Base-by-base conservation (phyloP, 2,888 invertebrate genomes). In the Eutolmus rufibarbis region DNA sequence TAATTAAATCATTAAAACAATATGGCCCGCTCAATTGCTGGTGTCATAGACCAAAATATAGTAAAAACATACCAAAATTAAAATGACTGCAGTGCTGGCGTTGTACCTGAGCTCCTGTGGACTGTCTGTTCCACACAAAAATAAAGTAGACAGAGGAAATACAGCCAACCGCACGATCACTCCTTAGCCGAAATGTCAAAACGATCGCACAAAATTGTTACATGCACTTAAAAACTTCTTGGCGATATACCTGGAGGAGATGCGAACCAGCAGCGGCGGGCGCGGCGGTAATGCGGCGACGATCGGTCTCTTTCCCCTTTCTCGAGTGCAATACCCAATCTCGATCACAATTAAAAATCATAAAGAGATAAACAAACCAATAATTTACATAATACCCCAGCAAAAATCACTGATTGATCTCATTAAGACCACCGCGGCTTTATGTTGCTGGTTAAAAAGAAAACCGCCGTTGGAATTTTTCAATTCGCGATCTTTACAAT, bases 181-280 rank as follows among this genome's bases (percentile, higher is more conserved):
- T 57, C 37, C 82, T 82, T 82, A 57, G 82, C 66, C 66, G 66
- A 82, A 82, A 82, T 82, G 82, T 82, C 82, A 82, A 82, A 82
- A 82, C 82, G 82, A 82, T 82, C 82, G 82, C 82, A 82, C 82
- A 82, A 82, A 82, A 82, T 82, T 37, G 82, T 82, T 82, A 82
- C 82, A 82, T 82, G 82, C 56, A 66, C 82, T 82, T 57, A 82
- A 82, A 82, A 46, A 66, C 66, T 57, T 82, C 37, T 82, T 46
- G 51, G 37, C 66, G 28, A 66, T 66, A n/a, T 56, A 66, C 66
- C 66, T 66, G 28, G 66, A 66, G 23, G 51, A 66, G 14, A 23
- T 66, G 12, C 16, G 16, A 46, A 66, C 66, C 66, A 23, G 23
- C 66, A 31, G 31, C 43, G 46, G n/a, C 56, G 56, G 23, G 19